A percentile compares a stretch with the other conserved stretches of the same genome.
Evolutionary conservation across 2,797 vertebrate genomes (phyloP).

Genomic region (Rachycentron canadum): DNA sequence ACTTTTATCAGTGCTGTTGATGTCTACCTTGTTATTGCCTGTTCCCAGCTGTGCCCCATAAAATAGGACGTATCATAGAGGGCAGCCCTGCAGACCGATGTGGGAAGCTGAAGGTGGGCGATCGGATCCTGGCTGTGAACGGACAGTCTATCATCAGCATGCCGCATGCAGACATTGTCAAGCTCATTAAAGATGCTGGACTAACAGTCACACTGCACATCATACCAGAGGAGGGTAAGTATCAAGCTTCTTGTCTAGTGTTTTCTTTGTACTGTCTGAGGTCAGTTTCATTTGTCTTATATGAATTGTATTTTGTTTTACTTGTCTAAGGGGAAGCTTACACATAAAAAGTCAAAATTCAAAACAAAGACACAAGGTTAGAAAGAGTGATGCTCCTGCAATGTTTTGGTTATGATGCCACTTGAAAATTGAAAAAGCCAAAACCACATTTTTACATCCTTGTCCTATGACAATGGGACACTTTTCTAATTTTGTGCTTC

Average conservation of each 20-base stretch:
- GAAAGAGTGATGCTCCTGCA: not conserved
- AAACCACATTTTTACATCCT: not conserved
- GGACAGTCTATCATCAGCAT: conserved; percentile 99
- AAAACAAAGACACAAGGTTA: not conserved
- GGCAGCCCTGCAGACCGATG: conserved; percentile 98
- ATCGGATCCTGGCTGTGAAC: conserved; percentile 99
- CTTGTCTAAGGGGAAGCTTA: not conserved
- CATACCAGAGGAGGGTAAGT: conserved; percentile 98
- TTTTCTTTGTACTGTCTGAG: not conserved
- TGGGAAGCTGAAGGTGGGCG: conserved; percentile 97
- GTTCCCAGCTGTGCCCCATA: conserved; percentile 95
- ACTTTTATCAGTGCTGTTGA: conserved; percentile 13
- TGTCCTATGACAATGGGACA: not conserved
- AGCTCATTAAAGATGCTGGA: conserved; percentile 99
- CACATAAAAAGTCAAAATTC: not conserved
- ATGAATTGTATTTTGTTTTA: conserved; percentile 4
- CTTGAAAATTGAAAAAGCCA: not conserved
- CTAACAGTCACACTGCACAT: conserved; percentile 98
- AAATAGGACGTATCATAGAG: conserved; percentile 99
- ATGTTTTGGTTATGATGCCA: not conserved
- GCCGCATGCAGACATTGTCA: conserved; percentile 99
- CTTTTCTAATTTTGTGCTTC: not conserved
- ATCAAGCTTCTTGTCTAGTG: conserved; percentile 10
- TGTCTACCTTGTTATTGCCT: conserved; percentile 40
- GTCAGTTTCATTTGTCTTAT: not conserved